Evolutionary conservation across 2,113 vertebrate species (phyloP).

Genomic region (Leptocoma aspasia): DNA sequence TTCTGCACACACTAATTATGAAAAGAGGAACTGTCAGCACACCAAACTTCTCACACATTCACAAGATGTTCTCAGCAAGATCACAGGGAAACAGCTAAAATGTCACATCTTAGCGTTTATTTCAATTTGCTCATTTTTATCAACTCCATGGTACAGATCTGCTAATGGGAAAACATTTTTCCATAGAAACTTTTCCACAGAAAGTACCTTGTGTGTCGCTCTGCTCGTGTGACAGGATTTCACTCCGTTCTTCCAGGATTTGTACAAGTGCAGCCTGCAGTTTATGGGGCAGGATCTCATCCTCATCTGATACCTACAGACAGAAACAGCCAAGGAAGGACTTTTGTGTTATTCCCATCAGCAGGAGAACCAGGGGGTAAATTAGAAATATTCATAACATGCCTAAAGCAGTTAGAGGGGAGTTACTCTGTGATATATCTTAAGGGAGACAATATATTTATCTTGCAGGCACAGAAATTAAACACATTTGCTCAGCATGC

Average conservation of each 20-base stretch:
- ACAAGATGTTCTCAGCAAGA: neutral
- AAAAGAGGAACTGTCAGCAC: neutral
- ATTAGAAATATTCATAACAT: neutral
- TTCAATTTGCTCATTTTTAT: neutral
- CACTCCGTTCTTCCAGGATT: constrained; percentile 87
- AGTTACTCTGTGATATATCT: neutral
- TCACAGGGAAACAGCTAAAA: neutral
- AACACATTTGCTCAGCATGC: neutral
- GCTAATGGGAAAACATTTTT: neutral
- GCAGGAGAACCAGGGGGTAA: neutral
- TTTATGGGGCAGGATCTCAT: constrained; percentile 93
- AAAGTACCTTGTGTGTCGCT: constrained; percentile 73
- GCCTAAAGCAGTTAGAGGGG: neutral
- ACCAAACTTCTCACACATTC: neutral
- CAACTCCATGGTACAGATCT: neutral
- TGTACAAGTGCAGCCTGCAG: constrained; percentile 91
- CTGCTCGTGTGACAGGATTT: constrained; percentile 80
- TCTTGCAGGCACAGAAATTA: neutral
- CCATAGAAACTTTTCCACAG: neutral
- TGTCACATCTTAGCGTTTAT: neutral
- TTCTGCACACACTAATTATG: neutral
- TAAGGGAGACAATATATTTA: neutral
- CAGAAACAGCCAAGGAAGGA: neutral
- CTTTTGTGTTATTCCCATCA: neutral
- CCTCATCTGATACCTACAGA: constrained; percentile 88